Conservation (phyloP, 2,113 vertebrate genomes). For the Gavialis gangeticus region DNA sequence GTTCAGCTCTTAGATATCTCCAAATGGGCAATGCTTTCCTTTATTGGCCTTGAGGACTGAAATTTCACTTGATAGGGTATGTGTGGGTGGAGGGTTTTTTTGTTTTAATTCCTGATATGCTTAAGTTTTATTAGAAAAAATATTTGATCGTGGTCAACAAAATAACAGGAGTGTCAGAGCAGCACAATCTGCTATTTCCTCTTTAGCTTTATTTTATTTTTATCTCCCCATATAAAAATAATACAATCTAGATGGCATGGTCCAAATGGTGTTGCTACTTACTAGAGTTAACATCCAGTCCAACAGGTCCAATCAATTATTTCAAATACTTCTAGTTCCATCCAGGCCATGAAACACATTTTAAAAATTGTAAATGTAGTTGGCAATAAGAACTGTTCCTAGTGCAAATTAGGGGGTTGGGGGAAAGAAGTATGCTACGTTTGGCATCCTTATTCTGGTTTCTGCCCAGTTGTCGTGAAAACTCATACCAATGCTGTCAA, state of each 20-base stretch:
- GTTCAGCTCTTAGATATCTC: neutral
- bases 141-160: neutral
- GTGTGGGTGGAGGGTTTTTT: neutral
- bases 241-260: neutral
- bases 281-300: neutral
- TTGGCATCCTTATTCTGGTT: too few relatives aligned
- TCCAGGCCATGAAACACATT: too few relatives aligned
- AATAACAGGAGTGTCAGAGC: neutral
- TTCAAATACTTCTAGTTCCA: neutral
- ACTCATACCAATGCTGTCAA: neutral
- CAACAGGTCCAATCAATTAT: neutral
- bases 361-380: neutral
- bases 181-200: neutral
- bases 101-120: neutral
- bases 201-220: neutral
- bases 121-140: neutral
- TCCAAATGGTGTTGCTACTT: neutral
- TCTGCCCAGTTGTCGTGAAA: neutral
- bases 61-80: fast-evolving
- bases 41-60: neutral
- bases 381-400: neutral
- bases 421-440: neutral
- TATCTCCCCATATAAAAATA: neutral
- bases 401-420: neutral
- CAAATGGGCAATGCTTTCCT: neutral